A percentile compares a stretch with the other conserved stretches of the same genome.
These are phyloP conservation scores for Spodoptera exigua DNA, from an alignment of 2,888 invertebrate species.

Conservation along the genomic window DNA sequence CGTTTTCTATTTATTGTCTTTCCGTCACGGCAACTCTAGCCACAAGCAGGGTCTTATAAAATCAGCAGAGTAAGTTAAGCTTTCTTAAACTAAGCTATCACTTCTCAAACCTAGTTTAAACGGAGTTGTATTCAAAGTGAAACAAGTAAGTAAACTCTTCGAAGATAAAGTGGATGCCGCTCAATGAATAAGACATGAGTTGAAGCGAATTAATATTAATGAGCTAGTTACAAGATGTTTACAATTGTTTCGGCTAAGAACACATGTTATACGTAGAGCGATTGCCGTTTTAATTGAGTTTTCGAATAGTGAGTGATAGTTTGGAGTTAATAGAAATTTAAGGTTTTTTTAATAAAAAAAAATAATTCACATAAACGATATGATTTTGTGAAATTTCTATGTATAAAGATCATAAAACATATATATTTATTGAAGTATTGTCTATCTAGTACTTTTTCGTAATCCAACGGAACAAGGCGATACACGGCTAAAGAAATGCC, in stretches of 20 bases:
- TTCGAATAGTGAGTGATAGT: slow-evolving; percentile 3
- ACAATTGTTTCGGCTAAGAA: slow-evolving; percentile 41
- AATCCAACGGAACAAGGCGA: too few species aligned
- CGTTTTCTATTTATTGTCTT: too few species aligned
- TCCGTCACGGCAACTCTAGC: too few species aligned
- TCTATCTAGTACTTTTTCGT: too few species aligned
- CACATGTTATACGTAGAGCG: slow-evolving; percentile 10
- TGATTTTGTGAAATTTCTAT: too few species aligned
- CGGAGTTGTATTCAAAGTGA: slow-evolving; percentile 45
- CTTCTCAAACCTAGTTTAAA: slow-evolving; percentile 47
- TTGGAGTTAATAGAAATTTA: too few species aligned
- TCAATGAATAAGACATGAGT: slow-evolving; percentile 52
- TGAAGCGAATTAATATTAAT: slow-evolving; percentile 49
- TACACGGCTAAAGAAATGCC: too few species aligned
- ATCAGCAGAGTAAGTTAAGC: not conserved
- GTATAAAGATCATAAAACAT: too few species aligned
- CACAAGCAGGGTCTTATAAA: too few species aligned
- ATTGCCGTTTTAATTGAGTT: slow-evolving; percentile 1
- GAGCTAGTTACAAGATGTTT: slow-evolving; percentile 50
- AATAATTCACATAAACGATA: too few species aligned
- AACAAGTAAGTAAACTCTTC: slow-evolving; percentile 51
- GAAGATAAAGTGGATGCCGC: slow-evolving; percentile 51
- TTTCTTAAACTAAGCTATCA: slow-evolving; percentile 40
- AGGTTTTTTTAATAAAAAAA: too few species aligned
- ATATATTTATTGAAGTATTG: too few species aligned